phyloP scores from a whole-genome alignment of 2,113 vertebrate genomes.

The Athene cunicularia region DNA sequence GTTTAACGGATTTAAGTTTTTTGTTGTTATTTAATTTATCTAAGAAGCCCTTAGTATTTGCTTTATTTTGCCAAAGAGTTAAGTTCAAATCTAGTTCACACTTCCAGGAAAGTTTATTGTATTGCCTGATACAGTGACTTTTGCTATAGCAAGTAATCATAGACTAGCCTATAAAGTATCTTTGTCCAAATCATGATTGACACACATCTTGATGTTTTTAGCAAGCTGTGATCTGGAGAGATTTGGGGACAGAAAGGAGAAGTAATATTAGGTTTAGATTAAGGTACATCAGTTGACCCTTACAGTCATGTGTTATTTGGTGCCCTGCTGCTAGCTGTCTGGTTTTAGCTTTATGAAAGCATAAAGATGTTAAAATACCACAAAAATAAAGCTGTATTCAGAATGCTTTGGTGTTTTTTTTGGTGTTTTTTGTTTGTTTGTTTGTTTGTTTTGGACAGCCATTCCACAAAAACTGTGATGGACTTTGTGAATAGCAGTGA shows the following conservation, averaged over 20 bases:
- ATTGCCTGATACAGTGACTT: neutral
- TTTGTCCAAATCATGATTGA: neutral
- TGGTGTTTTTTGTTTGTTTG: too few relatives aligned
- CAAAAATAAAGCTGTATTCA: neutral
- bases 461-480: slow-evolving; percentile 96
- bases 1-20: neutral
- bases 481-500: slow-evolving; percentile 99
- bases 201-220: neutral
- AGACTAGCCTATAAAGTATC: neutral
- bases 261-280: neutral
- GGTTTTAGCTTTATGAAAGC: neutral
- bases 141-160: neutral
- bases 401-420: neutral
- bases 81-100: neutral
- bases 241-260: neutral
- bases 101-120: neutral
- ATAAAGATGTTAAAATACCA: neutral
- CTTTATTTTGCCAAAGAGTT: neutral
- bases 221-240: neutral
- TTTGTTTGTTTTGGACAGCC: slow-evolving; percentile 80
- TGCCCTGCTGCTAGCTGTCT: neutral
- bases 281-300: neutral
- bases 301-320: neutral
- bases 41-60: neutral
- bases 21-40: neutral